Conservation (phyloP, 1,140 invertebrate species). For the Drosophila miranda region DNA sequence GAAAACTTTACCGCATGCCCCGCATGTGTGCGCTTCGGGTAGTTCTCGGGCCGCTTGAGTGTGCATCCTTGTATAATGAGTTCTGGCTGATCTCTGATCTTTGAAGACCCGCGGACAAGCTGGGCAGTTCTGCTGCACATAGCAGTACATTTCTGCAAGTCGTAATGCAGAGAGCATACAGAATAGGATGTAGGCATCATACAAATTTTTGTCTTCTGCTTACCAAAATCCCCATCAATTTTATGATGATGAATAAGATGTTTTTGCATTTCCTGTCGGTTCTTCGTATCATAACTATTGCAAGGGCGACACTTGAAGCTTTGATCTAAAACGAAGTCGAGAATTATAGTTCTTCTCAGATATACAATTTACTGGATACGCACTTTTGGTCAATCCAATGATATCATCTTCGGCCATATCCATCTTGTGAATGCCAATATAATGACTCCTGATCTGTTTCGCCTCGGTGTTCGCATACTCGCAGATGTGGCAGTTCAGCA, state of each 20-base stretch:
- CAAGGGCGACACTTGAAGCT: slow-evolving; percentile 69
- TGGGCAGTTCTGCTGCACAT: slow-evolving; percentile 69
- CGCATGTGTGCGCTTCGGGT: slow-evolving; percentile 48
- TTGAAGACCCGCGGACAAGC: slow-evolving; percentile 68
- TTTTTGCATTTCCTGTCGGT: slow-evolving; percentile 56
- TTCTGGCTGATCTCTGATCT: slow-evolving; percentile 63
- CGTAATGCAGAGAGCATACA: not conserved
- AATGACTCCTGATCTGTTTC: slow-evolving; percentile 63
- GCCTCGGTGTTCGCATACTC: slow-evolving; percentile 53
- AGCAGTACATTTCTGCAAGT: slow-evolving; percentile 66
- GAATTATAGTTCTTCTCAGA: not conserved
- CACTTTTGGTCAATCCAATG: slow-evolving; percentile 67
- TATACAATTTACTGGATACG: not conserved
- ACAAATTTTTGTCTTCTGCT: not conserved
- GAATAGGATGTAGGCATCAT: too few species aligned
- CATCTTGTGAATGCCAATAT: slow-evolving; percentile 56
- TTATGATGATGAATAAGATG: slow-evolving; percentile 69
- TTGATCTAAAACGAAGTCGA: slow-evolving; percentile 42
- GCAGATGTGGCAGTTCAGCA: slow-evolving; percentile 65
- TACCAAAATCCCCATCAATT: slow-evolving; percentile 72
- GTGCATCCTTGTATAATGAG: slow-evolving; percentile 67
- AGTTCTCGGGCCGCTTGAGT: slow-evolving; percentile 30
- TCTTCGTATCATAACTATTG: slow-evolving; percentile 61
- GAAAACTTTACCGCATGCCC: slow-evolving; percentile 59
- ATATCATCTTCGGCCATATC: slow-evolving; percentile 66